These are phyloP conservation scores for Tribolium castaneum DNA, from an alignment of 1,140 invertebrate species.

Conservation along the genomic window DNA sequence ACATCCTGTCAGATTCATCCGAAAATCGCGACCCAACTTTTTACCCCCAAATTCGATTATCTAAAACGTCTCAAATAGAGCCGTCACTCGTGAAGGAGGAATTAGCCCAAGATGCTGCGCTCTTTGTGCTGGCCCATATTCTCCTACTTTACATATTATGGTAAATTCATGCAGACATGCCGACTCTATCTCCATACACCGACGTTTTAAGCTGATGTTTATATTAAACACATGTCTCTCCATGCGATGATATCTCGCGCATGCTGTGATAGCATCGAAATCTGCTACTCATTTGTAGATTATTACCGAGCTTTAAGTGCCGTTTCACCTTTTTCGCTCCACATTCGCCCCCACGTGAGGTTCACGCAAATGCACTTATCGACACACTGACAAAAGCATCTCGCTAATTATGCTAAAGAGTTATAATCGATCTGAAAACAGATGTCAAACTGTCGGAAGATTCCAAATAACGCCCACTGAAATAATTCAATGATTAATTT, in stretches of 20 bases:
- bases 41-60: constrained; percentile 18
- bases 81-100: neutral
- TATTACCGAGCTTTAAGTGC: neutral
- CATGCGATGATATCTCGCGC: constrained; percentile 9
- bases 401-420: neutral
- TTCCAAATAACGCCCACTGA: neutral
- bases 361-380: neutral
- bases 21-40: constrained; percentile 28
- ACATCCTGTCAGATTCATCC: constrained; percentile 37
- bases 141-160: constrained; percentile 35
- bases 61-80: neutral
- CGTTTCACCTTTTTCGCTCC: neutral
- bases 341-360: neutral
- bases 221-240: constrained; percentile 36
- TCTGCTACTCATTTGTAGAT: constrained; percentile 33
- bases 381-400: neutral
- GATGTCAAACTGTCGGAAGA: constrained; percentile 28
- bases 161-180: constrained; percentile 38
- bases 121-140: neutral
- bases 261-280: constrained; percentile 14
- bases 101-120: neutral
- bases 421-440: constrained; percentile 19
- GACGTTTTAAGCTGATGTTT: constrained; percentile 39
- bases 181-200: neutral
- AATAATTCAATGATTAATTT: neutral